These are phyloP conservation scores for Euwallacea fornicatus DNA, from an alignment of 1,140 invertebrate species.

Conservation along the genomic window DNA sequence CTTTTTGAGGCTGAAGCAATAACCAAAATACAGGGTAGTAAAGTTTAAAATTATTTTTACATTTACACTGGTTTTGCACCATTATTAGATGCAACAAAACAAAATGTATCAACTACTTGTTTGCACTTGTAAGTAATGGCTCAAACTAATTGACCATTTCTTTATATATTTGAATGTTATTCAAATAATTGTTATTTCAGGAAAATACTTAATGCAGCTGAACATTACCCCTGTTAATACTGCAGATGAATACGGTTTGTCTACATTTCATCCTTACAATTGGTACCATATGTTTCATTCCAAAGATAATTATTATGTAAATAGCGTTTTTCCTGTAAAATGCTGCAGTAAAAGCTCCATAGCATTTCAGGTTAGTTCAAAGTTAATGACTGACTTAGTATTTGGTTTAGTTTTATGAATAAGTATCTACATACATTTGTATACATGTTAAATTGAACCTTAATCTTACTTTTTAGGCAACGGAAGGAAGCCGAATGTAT, in stretches of 20 bases:
- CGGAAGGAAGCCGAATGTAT: constrained; percentile 48
- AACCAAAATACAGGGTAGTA: no score
- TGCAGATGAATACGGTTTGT: constrained; percentile 42
- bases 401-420: no score
- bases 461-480: constrained; percentile 41
- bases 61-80: no score
- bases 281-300: constrained; percentile 45
- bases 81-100: no score
- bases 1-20: not conserved
- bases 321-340: constrained; percentile 43
- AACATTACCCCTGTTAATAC: constrained; percentile 46
- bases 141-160: not conserved
- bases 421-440: not conserved
- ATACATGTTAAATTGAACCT: not conserved
- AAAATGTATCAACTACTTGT: no score
- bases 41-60: no score
- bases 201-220: constrained; percentile 41
- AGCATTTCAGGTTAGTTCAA: constrained; percentile 44
- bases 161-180: constrained; percentile 6
- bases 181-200: constrained; percentile 30
- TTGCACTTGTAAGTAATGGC: no score
- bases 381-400: no score
- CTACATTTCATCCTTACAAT: constrained; percentile 47
- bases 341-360: constrained; percentile 48
- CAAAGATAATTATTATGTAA: constrained; percentile 42